A percentile compares a stretch with the other conserved stretches of the same genome.
Conservation (phyloP, 2,888 invertebrate genomes). For the Coelopa pilipes region DNA sequence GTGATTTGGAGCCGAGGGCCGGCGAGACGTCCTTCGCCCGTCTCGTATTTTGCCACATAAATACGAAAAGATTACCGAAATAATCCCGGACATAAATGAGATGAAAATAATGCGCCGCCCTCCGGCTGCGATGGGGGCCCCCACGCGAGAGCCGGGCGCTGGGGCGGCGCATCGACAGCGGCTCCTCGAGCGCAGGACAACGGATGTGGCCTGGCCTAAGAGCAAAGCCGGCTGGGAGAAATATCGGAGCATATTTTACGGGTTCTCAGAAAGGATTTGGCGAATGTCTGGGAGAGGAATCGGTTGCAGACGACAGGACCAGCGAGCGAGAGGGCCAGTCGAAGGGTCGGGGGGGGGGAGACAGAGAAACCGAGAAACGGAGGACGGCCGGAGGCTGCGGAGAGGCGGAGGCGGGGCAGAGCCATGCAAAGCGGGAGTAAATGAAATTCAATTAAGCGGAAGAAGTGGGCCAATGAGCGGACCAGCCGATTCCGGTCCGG, state of each 20-base stretch:
- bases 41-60: conserved; percentile 7
- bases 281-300: no score
- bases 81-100: conserved; percentile 23
- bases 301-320: no score
- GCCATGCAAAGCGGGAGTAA: background rate
- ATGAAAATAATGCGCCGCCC: conserved; percentile 11
- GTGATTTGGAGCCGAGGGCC: no score
- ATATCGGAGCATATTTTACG: conserved; percentile 13
- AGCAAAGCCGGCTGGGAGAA: background rate
- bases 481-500: no score
- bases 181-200: background rate
- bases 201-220: background rate
- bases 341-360: no score
- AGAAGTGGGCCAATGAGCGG: background rate
- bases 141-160: no score
- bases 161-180: background rate
- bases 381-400: background rate
- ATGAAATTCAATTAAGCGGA: conserved; percentile 9
- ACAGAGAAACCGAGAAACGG: no score
- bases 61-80: conserved; percentile 24
- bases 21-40: background rate
- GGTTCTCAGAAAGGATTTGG: conserved; percentile 1
- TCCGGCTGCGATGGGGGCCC: background rate
- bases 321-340: background rate
- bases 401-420: background rate